Base-by-base conservation (phyloP, 1,140 invertebrate species). In the Micrasema longulum region DNA sequence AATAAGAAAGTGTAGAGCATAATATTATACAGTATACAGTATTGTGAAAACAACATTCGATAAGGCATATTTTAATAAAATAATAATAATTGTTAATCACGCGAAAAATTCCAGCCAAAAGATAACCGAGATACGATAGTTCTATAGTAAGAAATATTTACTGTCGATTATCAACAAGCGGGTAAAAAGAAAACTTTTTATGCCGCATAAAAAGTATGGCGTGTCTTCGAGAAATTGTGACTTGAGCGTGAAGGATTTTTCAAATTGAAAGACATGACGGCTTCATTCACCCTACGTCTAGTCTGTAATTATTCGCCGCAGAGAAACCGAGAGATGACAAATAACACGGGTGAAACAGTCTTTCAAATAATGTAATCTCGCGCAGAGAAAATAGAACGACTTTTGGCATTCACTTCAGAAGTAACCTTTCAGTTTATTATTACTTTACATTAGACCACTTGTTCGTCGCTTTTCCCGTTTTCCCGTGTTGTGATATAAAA, bases 391-490 rank as follows among this genome's bases (percentile, higher is more conserved):
- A 60, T 38, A 18, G 18, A 50, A 50, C 20, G 20, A 20, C 14
- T 60, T 57, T 60, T 60, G 26, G 55, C 31, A 36, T 38, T 60
- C 16, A 60, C 16, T 38, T 60, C 35, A 57, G 53, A 35, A 35
- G 55, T 60, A 60, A 60, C 55, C 55, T 60, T 60, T 38, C 55
- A 1, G 55, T 41, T 36, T 20, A 38, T 38, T 60, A 16, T 18
- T 41, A 38, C 55, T 60, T 38, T 20, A 36, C 20, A 1, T n/a
- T 53, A n/a, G 31, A 60, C 14, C 55, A 60, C 55, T 60, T 20
- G 55, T 60, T 60, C 55, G 1, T 41, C 38, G 35, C 16, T 60
- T 50, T 5, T n/a, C n/a, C n/a, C n/a, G n/a, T n/a, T 31, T 38
- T 31, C 10, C 2, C 6, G 35, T 41, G 55, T 38, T 0, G 55